A percentile compares a stretch with the other conserved stretches of the same genome.
phyloP scores from a whole-genome alignment of 2,113 vertebrate species.

The Chloropsis cyanopogon region DNA sequence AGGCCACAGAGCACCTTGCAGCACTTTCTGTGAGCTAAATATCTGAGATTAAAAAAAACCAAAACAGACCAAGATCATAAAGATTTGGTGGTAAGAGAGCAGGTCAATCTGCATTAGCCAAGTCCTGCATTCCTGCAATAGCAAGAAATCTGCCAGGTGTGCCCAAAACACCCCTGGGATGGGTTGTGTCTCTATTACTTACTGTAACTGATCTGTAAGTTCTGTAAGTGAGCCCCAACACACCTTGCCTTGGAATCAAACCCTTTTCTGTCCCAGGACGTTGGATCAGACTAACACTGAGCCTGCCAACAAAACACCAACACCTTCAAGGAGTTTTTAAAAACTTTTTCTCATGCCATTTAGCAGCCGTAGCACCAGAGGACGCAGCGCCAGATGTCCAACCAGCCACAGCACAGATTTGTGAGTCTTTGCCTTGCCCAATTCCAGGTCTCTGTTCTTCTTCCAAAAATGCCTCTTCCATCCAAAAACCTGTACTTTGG shows the following conservation, averaged over 20 bases:
- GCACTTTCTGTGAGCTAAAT: not conserved
- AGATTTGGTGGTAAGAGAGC: not conserved
- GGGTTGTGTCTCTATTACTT: not conserved
- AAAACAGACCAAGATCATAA: not conserved
- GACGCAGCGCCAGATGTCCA: not conserved
- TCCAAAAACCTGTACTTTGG: not conserved
- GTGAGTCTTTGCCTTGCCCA: not conserved
- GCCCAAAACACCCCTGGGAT: not conserved
- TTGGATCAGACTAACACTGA: not conserved
- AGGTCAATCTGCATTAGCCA: not conserved
- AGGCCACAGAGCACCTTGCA: not conserved
- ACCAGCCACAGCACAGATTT: not conserved
- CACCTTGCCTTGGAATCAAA: not conserved
- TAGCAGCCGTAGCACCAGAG: not conserved
- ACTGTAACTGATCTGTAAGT: too few species aligned
- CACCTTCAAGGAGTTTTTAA: not conserved
- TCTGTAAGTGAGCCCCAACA: not conserved
- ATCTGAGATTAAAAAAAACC: not conserved
- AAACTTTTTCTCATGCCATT: not conserved
- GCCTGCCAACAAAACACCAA: not conserved
- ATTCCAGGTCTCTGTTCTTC: not conserved
- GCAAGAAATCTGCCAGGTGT: not conserved
- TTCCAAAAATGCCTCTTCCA: not conserved
- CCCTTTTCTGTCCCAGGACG: not conserved
- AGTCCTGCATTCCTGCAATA: not conserved